Percentiles rank a stretch among this genome's conserved stretches.
Evolutionary conservation across 2,797 vertebrate species (phyloP).

Genomic region (Phylloscopus collybita): DNA sequence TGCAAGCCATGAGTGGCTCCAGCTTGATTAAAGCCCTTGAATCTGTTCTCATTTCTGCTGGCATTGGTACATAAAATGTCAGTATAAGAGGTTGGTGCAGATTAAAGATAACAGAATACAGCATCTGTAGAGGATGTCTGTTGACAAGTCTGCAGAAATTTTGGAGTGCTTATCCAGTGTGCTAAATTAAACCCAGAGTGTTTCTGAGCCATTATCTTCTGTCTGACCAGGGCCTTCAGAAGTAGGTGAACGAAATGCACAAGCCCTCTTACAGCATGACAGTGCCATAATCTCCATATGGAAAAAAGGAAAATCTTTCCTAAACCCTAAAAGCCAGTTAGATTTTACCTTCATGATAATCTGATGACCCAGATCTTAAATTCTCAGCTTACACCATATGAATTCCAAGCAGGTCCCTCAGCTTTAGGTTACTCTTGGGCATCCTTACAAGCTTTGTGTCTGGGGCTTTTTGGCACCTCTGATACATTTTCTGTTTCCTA

Average conservation of each 20-base stretch:
- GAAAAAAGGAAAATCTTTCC: constrained; percentile 60
- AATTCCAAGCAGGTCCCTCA: constrained; percentile 29
- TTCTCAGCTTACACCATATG: constrained; percentile 2
- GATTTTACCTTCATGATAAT: constrained; percentile 60
- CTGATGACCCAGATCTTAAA: constrained; percentile 59
- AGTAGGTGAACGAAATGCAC: constrained; percentile 41
- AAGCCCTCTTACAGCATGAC: constrained; percentile 13
- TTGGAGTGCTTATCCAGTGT: neutral
- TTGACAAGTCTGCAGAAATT: neutral
- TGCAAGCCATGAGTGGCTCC: neutral
- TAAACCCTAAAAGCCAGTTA: constrained; percentile 64
- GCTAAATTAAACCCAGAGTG: neutral
- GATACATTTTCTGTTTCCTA: neutral
- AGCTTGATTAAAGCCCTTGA: neutral
- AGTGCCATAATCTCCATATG: constrained; percentile 56
- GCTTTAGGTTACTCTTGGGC: constrained; percentile 2
- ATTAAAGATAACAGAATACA: neutral
- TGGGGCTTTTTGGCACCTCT: neutral
- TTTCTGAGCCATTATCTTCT: constrained; percentile 38
- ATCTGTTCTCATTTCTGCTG: neutral
- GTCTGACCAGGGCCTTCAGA: constrained; percentile 46
- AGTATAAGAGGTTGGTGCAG: neutral
- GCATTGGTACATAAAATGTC: neutral
- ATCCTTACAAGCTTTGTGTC: neutral
- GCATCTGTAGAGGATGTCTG: neutral